Evolutionary conservation across 2,888 invertebrate genomes (phyloP).

Genomic region (Polydrusus cervinus): DNA sequence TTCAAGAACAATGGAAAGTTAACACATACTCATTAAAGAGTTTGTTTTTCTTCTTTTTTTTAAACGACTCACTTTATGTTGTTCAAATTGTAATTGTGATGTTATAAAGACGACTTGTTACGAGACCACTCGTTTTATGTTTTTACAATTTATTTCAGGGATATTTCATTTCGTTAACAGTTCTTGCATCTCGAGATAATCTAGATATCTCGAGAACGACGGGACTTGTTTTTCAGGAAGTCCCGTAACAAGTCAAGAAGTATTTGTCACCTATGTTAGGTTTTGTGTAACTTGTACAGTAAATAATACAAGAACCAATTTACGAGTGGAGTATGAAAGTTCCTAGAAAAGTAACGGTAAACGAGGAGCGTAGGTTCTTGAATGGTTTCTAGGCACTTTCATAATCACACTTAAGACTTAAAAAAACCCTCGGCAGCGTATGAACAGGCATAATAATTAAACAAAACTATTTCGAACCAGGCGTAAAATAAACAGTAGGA

Average conservation of each 20-base stretch:
- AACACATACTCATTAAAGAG: slow-evolving; percentile 31
- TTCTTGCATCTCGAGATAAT: background rate
- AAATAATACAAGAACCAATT: slow-evolving; percentile 53
- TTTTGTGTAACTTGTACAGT: slow-evolving; percentile 48
- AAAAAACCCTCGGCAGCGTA: slow-evolving; percentile 37
- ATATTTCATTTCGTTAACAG: background rate
- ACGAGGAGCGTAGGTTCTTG: background rate
- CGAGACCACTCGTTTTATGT: background rate
- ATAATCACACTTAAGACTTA: background rate
- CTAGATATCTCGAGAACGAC: background rate
- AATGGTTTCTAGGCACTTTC: slow-evolving; percentile 14
- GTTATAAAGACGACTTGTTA: slow-evolving; percentile 11
- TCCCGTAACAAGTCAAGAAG: slow-evolving; percentile 25
- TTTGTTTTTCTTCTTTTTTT: slow-evolving; percentile 3
- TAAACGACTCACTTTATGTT: slow-evolving; percentile 37
- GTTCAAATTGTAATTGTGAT: slow-evolving; percentile 29
- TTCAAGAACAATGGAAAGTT: slow-evolving; percentile 12
- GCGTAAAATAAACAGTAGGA: slow-evolving; percentile 38
- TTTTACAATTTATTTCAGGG: background rate
- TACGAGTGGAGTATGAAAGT: slow-evolving; percentile 13
- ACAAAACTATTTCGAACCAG: slow-evolving; percentile 42
- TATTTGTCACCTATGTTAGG: slow-evolving; percentile 45
- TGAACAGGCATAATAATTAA: slow-evolving; percentile 36
- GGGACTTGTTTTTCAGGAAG: background rate
- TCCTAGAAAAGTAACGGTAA: slow-evolving; percentile 2